Conservation (phyloP, 2,797 vertebrate genomes). For the Pantherophis vulpinus region DNA sequence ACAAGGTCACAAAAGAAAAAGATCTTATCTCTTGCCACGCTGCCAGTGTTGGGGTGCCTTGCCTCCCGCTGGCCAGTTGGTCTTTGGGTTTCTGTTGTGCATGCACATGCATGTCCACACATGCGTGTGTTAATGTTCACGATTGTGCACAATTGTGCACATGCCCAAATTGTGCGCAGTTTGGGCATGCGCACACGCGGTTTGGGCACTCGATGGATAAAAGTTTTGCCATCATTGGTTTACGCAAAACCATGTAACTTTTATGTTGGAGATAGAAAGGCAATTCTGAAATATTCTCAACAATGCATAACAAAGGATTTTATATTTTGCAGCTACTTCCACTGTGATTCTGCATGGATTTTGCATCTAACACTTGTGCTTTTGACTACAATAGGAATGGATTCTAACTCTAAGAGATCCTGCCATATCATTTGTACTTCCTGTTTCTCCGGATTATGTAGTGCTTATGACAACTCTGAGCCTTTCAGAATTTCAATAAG, state of each 20-base stretch:
- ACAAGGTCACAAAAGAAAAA: too few relatives aligned
- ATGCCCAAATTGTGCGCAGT: too few relatives aligned
- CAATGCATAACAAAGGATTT: not conserved
- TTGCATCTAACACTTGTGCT: not conserved
- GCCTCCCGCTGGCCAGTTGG: too few relatives aligned
- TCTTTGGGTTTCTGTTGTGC: too few relatives aligned
- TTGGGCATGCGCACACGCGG: too few relatives aligned
- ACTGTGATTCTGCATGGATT: not conserved
- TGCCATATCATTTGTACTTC: not conserved
- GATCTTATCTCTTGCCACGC: too few relatives aligned
- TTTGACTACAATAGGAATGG: not conserved
- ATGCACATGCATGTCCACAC: too few relatives aligned
- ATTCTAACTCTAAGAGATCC: not conserved
- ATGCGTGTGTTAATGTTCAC: too few relatives aligned
- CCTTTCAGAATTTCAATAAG: not conserved
- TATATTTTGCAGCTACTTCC: not conserved
- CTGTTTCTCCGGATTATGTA: not conserved
- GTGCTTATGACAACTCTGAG: not conserved
- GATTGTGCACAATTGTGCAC: too few relatives aligned
- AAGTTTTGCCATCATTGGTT: too few relatives aligned
- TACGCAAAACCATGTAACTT: constrained; percentile 3
- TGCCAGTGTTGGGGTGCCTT: too few relatives aligned
- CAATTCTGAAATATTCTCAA: not conserved
- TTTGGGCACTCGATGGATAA: too few relatives aligned
- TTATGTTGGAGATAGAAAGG: not conserved